Percentiles rank a stretch among this genome's conserved stretches.
phyloP scores from a whole-genome alignment of 2,888 invertebrate genomes.

The Thereva nobilitata region DNA sequence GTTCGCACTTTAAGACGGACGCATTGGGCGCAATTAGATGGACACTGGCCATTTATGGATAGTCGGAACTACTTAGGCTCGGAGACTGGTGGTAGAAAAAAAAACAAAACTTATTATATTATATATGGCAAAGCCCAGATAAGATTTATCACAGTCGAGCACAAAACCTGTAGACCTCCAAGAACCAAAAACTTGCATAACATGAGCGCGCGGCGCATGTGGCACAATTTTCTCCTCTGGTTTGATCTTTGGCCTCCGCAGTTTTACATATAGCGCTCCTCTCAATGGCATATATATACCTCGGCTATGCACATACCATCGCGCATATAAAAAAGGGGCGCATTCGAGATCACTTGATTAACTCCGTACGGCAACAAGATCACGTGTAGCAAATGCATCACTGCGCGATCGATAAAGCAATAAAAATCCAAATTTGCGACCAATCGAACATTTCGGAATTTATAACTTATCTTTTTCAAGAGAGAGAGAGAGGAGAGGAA shows the following conservation, averaged over 20 bases:
- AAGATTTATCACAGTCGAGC: slow-evolving; percentile 9
- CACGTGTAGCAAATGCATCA: slow-evolving; percentile 17
- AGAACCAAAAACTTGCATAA: slow-evolving; percentile 10
- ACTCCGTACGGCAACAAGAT: slow-evolving; percentile 1
- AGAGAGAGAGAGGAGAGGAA: not conserved
- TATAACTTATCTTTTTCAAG: slow-evolving; percentile 24
- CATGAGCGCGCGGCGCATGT: not conserved
- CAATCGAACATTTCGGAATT: slow-evolving; percentile 30
- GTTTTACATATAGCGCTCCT: slow-evolving; percentile 13
- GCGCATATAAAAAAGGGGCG: not conserved
- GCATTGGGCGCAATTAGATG: slow-evolving; percentile 21
- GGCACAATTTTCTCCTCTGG: slow-evolving; percentile 19
- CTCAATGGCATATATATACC: slow-evolving; percentile 2
- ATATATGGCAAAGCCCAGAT: not conserved
- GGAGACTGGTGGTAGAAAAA: too few species aligned
- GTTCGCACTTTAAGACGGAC: not conserved
- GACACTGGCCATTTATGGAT: too few species aligned
- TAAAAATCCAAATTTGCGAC: slow-evolving; percentile 22
- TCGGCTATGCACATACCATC: too few species aligned
- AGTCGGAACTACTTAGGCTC: too few species aligned
- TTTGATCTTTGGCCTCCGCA: slow-evolving; percentile 28
- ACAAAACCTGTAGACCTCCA: slow-evolving; percentile 4
- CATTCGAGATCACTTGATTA: slow-evolving; percentile 27
- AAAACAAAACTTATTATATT: too few species aligned
- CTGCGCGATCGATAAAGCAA: slow-evolving; percentile 22